Evolutionary conservation across 2,888 invertebrate species (phyloP).

Genomic region (Andrena minutula): DNA sequence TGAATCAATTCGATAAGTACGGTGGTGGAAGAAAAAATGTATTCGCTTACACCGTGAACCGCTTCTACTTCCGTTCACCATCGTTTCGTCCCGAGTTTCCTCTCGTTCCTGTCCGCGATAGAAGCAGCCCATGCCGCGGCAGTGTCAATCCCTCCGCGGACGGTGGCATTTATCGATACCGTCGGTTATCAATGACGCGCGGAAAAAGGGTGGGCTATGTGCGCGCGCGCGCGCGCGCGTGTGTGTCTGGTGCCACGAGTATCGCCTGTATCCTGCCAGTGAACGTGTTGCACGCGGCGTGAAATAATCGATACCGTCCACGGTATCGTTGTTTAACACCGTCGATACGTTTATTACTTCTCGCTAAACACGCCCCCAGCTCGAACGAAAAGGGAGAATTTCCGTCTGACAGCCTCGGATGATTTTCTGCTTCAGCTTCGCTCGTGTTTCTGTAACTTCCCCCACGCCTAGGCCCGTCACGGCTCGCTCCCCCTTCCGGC

Average conservation of each 20-base stretch:
- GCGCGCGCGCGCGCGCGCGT: too few species aligned
- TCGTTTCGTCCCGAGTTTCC: slow-evolving; percentile 4
- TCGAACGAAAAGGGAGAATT: slow-evolving; percentile 45
- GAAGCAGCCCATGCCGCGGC: not conserved
- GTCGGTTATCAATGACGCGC: not conserved
- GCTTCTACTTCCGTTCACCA: slow-evolving; percentile 39
- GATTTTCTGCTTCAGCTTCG: slow-evolving; percentile 54
- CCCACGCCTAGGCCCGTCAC: slow-evolving; percentile 51
- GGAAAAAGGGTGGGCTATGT: not conserved
- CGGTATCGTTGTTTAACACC: slow-evolving; percentile 11
- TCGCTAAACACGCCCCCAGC: not conserved
- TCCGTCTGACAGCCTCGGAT: slow-evolving; percentile 50
- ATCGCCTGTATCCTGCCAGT: too few species aligned
- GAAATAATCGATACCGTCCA: not conserved
- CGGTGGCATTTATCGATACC: not conserved
- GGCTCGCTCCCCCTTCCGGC: slow-evolving; percentile 74
- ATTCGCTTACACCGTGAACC: slow-evolving; percentile 36
- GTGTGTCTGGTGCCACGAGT: too few species aligned
- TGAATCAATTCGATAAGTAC: slow-evolving; percentile 62
- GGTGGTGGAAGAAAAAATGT: slow-evolving; percentile 35
- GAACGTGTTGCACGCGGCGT: too few species aligned
- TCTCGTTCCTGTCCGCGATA: not conserved
- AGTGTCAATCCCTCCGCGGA: not conserved
- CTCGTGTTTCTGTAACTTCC: slow-evolving; percentile 54
- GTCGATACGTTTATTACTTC: slow-evolving; percentile 25